Percentiles rank a stretch among this genome's conserved stretches.
Conservation (phyloP, 2,888 invertebrate genomes). For the Meliscaeva auricollis region DNA sequence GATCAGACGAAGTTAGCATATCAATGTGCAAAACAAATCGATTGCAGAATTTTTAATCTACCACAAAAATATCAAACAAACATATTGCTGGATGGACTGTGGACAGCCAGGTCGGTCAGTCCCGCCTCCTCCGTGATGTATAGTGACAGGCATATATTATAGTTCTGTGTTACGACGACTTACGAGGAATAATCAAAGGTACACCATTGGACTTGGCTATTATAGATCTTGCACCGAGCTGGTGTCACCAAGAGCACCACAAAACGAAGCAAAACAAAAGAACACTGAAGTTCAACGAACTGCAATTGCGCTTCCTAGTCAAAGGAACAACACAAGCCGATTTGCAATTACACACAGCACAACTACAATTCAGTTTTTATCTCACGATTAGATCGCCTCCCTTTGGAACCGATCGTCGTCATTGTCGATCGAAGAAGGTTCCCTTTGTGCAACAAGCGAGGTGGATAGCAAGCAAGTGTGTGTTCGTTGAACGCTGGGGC, state of each 20-base stretch:
- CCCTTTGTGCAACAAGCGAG: conserved; percentile 25
- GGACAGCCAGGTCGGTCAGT: conserved; percentile 11
- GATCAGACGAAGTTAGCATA: conserved; percentile 51
- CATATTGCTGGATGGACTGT: background rate
- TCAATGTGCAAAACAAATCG: conserved; percentile 53
- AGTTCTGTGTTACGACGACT: background rate
- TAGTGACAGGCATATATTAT: background rate
- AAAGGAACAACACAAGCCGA: conserved; percentile 62
- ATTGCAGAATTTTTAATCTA: conserved; percentile 68
- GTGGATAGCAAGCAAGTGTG: conserved; percentile 34
- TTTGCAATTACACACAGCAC: conserved; percentile 68
- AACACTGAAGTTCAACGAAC: conserved; percentile 54
- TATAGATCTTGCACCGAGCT: conserved; percentile 57
- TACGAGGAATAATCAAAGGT: too few species aligned
- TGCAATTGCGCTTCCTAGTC: conserved; percentile 57
- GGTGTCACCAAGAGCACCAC: conserved; percentile 27
- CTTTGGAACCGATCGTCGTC: conserved; percentile 34
- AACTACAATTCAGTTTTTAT: conserved; percentile 63
- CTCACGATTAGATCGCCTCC: conserved; percentile 72
- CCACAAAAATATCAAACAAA: conserved; percentile 41
- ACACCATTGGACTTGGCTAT: conserved; percentile 20
- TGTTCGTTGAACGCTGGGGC: conserved; percentile 9
- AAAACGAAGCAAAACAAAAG: background rate
- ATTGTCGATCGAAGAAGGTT: conserved; percentile 21
- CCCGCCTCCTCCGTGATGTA: background rate